Base-by-base conservation (phyloP, 2,888 invertebrate species). In the Allacma fusca region DNA sequence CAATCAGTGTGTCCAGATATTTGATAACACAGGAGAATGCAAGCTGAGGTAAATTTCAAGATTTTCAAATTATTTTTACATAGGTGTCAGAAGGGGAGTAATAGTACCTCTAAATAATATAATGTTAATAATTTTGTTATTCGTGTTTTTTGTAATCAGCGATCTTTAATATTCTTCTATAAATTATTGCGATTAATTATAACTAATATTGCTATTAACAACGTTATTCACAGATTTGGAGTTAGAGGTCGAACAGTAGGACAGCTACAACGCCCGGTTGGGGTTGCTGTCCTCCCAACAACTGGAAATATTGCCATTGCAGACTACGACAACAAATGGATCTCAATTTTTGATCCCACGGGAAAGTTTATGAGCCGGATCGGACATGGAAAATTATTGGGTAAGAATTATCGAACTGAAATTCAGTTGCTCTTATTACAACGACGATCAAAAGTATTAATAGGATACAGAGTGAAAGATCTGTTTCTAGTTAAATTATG, bases 1-100 rank as follows among this genome's bases (percentile, higher is more conserved):
- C 88, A 99, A 99, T 86, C 99, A 99, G 87, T 92, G 99, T 78
- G 98, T 99, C 83, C 97, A 98, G 88, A 98, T 99, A 85, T 99
- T 99, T 86, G 98, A 99, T 90, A 84, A 85, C 7, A 84, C 85
- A 28, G 88, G 89, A 2, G 88, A 88, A 72, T 88, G 87, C 83
- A 86, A 87, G 79, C 84, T 88, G 19, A 84, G 86, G 80, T 84
- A 69, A 57, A 44, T 16, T 50, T 69, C 21, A 23, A 29, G 29
- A n/a, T n/a, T 29, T 68, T 7, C 40, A 4, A 28, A 13, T 13
- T 40, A 40, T 40, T 40, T 40, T 40, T 5, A 9, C 40, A 5
- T 9, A 9, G 40, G 40, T 13, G 5, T 40, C 40, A 40, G n/a
- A n/a, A n/a, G n/a, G n/a, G n/a, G n/a, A n/a, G n/a, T n/a, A n/a